A percentile compares a stretch with the other conserved stretches of the same genome.
These are phyloP conservation scores for Archilochus colubris DNA, from an alignment of 2,113 vertebrate species.

Conservation along the genomic window DNA sequence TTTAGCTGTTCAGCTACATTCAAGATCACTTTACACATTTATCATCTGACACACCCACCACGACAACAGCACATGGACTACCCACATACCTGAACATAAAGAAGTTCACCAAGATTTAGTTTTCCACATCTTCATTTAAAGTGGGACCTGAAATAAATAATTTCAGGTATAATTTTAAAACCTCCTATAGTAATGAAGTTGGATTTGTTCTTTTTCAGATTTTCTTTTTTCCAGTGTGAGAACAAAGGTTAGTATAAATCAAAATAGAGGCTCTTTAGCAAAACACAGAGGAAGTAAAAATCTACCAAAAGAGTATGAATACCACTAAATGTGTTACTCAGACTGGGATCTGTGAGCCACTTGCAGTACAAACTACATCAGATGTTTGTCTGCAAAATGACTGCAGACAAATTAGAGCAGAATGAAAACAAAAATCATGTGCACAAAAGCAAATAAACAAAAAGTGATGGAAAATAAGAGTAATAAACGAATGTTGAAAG, in stretches of 20 bases:
- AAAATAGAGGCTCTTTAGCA: background rate
- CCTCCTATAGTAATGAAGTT: accelerated
- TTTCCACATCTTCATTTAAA: background rate
- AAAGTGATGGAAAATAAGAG: conserved; percentile 17
- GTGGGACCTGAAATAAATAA: background rate
- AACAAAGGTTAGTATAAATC: background rate
- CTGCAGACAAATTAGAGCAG: conserved; percentile 2
- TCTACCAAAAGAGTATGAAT: background rate
- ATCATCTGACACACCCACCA: background rate
- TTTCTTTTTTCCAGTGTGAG: background rate
- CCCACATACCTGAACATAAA: background rate
- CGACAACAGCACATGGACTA: background rate
- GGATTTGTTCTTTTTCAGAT: background rate
- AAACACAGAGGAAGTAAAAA: conserved; percentile 9
- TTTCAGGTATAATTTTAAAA: background rate
- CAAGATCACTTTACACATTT: background rate
- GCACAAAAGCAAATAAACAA: conserved; percentile 30
- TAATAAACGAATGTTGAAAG: conserved; percentile 2
- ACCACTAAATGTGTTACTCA: background rate
- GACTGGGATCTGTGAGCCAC: background rate
- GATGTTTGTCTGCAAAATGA: background rate
- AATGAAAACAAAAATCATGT: conserved; percentile 14
- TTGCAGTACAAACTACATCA: background rate
- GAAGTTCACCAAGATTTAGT: background rate
- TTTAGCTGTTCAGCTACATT: background rate